phyloP scores from a whole-genome alignment of 2,888 invertebrate genomes.

The Biston stratarius region DNA sequence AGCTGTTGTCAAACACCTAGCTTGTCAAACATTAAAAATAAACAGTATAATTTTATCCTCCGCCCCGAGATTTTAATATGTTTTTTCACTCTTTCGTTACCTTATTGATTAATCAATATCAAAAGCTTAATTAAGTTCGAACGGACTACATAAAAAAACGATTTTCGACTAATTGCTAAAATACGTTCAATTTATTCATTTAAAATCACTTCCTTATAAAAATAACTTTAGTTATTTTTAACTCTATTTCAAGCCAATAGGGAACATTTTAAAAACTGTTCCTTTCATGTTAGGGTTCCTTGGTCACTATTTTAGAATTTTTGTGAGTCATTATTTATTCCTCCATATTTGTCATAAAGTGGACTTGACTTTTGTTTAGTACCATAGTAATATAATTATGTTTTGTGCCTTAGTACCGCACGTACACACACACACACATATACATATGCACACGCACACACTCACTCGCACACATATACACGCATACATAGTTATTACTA shows the following conservation, averaged over 20 bases:
- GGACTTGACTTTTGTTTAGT: no score
- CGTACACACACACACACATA: no score
- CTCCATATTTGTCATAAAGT: no score
- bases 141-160: slow-evolving; percentile 11
- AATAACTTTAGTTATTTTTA: not conserved
- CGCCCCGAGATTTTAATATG: not conserved
- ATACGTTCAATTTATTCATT: slow-evolving; percentile 13
- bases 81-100: not conserved
- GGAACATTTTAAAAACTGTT: not conserved
- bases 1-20: no score
- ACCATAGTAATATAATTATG: no score
- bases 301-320: not conserved
- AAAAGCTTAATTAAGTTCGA: slow-evolving; percentile 18
- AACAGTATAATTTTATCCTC: not conserved
- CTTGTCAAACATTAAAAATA: no score
- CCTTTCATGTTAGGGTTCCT: not conserved
- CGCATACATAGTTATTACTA: no score
- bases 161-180: slow-evolving; percentile 22
- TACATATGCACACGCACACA: no score
- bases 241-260: not conserved
- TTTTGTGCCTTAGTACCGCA: no score
- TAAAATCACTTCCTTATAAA: not conserved
- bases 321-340: no score
- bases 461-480: no score
- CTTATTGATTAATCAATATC: slow-evolving; percentile 12